These are phyloP conservation scores for Choloepus didactylus DNA, from an alignment of 2,797 vertebrate genomes.

Conservation along the genomic window DNA sequence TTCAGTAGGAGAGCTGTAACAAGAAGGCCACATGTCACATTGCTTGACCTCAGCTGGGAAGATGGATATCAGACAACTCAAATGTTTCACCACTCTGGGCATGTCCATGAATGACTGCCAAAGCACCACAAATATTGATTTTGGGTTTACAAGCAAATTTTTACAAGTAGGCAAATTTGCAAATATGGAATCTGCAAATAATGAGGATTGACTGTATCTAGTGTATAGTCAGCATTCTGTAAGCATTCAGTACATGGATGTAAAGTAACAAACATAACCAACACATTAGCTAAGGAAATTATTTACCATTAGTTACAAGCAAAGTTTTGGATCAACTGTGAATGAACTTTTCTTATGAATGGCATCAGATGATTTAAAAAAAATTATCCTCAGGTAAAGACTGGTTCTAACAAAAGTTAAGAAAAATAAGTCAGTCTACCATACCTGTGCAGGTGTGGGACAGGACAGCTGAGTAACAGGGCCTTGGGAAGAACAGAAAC, in stretches of 20 bases:
- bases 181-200: too few relatives aligned
- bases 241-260: not conserved
- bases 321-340: constrained; percentile 18
- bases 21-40: too few relatives aligned
- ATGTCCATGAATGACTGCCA: too few relatives aligned
- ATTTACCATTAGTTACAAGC: not conserved
- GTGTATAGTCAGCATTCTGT: not conserved
- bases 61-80: too few relatives aligned
- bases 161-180: too few relatives aligned
- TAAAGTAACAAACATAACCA: not conserved
- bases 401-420: not conserved
- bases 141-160: too few relatives aligned
- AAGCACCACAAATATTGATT: too few relatives aligned
- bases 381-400: not conserved
- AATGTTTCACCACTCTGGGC: too few relatives aligned
- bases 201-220: not conserved
- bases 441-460: constrained; percentile 95
- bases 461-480: constrained; percentile 91
- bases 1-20: too few relatives aligned
- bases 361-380: not conserved
- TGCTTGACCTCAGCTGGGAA: too few relatives aligned
- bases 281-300: not conserved
- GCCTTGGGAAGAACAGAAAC: constrained; percentile 88
- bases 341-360: constrained; percentile 20
- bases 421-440: not conserved